Evolutionary conservation across 2,113 vertebrate species (phyloP), one percentile per base, ranked within the genome.

Genomic region (Clarias batrachus): DNA sequence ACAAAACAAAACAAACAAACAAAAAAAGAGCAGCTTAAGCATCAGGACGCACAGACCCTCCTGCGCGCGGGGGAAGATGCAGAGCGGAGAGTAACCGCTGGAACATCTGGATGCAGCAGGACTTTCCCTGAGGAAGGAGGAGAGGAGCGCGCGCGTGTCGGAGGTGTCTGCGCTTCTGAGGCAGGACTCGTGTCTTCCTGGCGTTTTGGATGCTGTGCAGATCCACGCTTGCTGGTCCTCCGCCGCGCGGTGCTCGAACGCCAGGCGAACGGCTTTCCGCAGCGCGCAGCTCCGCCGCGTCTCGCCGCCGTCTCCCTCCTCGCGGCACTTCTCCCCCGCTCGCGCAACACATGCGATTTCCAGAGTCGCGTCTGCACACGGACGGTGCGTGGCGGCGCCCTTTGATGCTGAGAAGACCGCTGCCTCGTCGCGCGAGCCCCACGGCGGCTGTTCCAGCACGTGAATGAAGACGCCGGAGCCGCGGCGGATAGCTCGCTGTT

Each of bases 391-490:
- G 95, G 94, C 95, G 94, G 92, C 95, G 96, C 94, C 88, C 62
- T 88, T 86, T 90, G 82, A 85, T 87, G 94, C 94, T 94, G 93
- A 94, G 94, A 89, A 92, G 91, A 92, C 95, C 95, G 93, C 95
- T 95, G 93, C 95, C 94, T 95, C 93, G 93, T 93, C 90, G 95
- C 95, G 94, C 96, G 95, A 97, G 97, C 96, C 97, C 96, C 95
- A 94, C 95, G 95, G 94, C 95, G 95, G 95, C 71, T 92, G 86
- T 93, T 94, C 95, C 54, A 95, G 95, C 97, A 97, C 95, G 95
- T 98, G 96, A 97, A 96, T 95, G 95, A 94, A 96, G 96, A 93
- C 96, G 96, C 95, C 95, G 93, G 96, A 96, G 96, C 96, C 96
- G 95, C 95, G 97, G 96, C 98, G 96, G 94, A 94, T 95, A 94